A percentile compares a stretch with the other conserved stretches of the same genome.
phyloP scores from a whole-genome alignment of 2,113 vertebrate species.

The Montifringilla adamsi region DNA sequence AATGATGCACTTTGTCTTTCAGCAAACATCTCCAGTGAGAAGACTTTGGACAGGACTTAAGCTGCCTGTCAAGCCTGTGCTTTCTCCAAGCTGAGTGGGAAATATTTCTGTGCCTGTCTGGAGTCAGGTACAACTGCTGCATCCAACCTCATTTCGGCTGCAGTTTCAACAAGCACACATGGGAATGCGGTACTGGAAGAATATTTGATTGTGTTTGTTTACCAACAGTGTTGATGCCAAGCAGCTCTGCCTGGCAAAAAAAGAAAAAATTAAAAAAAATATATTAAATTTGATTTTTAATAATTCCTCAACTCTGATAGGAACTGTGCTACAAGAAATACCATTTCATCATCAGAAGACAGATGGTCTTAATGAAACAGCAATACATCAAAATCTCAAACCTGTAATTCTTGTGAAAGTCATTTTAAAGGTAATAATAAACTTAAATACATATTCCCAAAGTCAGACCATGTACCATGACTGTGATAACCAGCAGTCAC shows the following conservation, averaged over 20 bases:
- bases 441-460: background rate
- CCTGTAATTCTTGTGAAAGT: background rate
- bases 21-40: background rate
- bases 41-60: background rate
- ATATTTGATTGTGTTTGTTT: slow-evolving; percentile 55
- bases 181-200: slow-evolving; percentile 32
- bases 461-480: background rate
- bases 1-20: background rate
- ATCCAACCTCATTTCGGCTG: slow-evolving; percentile 5
- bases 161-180: slow-evolving; percentile 34
- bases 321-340: background rate
- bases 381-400: background rate
- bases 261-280: background rate
- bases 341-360: background rate
- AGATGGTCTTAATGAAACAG: background rate
- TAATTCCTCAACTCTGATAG: background rate
- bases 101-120: background rate
- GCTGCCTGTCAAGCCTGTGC: background rate
- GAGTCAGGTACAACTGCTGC: slow-evolving; percentile 14
- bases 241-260: background rate
- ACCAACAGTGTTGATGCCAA: slow-evolving; percentile 26
- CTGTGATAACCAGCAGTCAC: background rate
- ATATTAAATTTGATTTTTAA: background rate
- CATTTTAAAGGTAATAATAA: background rate
- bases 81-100: background rate